Evolutionary conservation across 2,797 vertebrate genomes (phyloP), one percentile per base, ranked within the genome.

Genomic region (Poeciliopsis presidionis): DNA sequence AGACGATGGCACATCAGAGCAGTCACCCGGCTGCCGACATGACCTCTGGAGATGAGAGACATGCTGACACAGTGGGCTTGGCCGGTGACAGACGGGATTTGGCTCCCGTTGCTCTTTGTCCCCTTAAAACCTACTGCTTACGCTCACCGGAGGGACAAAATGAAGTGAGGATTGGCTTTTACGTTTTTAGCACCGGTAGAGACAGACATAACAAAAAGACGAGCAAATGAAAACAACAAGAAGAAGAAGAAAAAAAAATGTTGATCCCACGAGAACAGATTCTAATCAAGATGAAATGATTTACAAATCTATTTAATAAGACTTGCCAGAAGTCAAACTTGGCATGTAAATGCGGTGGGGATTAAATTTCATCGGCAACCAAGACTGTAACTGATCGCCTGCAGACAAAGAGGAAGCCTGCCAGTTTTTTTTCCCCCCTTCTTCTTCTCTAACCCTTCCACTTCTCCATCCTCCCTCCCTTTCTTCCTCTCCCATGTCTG

Each of bases 241-340:
- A 87, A 49, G 1, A 47, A 47, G 0, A 16, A 20, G 0, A 88
- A 84, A 77, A 53, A 74, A 88, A 85, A 77, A 91, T 83, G 88
- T 87, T 79, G 84, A 93, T 93, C 95, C 92, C 94, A 81, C 76
- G 93, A 92, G 93, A 94, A 93, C 78, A 87, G 91, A 94, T 93
- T 94, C 92, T 94, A 95, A 95, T 95, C 93, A 94, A 94, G 94
- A 95, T 95, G 93, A 95, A 95, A 95, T 94, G 92, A 95, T 94
- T 94, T 94, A 95, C 95, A 95, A 95, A 95, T 95, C 94, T 95
- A 94, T 95, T 95, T 94, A 95, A 95, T 95, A 94, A 93, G 93
- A 92, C 93, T 94, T 93, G 94, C 95, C 95, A 95, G 93, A 94
- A 95, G 94, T 95, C 93, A 94, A 93, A 95, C 93, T 94, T 94